Percentiles rank a stretch among this genome's conserved stretches.
Evolutionary conservation across 2,797 vertebrate species (phyloP).

Genomic region (Manis crassicaudata): DNA sequence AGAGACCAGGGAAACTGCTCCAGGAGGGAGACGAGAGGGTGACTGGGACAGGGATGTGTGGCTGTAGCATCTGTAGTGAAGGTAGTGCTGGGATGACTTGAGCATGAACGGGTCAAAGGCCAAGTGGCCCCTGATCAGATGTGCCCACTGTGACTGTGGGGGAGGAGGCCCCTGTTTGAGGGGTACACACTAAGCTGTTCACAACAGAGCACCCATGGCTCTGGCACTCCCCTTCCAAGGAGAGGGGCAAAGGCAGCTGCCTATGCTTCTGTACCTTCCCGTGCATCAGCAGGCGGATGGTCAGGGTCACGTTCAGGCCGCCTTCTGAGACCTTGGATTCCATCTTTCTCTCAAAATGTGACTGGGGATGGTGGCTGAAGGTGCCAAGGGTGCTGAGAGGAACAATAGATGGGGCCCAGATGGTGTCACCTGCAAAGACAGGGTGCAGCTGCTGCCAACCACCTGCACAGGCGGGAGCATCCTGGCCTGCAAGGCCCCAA

Average conservation of each 20-base stretch:
- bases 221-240: not conserved
- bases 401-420: constrained; percentile 76
- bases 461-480: not conserved
- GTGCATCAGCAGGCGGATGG: constrained; percentile 87
- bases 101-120: not conserved
- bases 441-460: not conserved
- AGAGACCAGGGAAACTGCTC: too few relatives aligned
- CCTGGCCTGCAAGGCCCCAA: not conserved
- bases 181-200: fast-evolving
- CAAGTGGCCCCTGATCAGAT: not conserved
- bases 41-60: too few relatives aligned
- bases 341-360: constrained; percentile 88
- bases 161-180: not conserved
- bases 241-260: not conserved
- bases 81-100: not conserved
- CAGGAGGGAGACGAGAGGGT: not conserved
- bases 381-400: constrained; percentile 82
- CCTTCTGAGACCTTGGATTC: constrained; percentile 97
- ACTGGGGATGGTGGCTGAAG: constrained; percentile 76
- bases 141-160: not conserved
- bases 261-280: constrained; percentile 70
- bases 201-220: not conserved
- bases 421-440: constrained; percentile 79
- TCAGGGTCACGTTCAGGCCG: constrained; percentile 97
- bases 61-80: not conserved